Percentiles rank a stretch among this genome's conserved stretches.
These are phyloP conservation scores for Spodoptera littoralis DNA, from an alignment of 2,888 invertebrate genomes.

Conservation along the genomic window DNA sequence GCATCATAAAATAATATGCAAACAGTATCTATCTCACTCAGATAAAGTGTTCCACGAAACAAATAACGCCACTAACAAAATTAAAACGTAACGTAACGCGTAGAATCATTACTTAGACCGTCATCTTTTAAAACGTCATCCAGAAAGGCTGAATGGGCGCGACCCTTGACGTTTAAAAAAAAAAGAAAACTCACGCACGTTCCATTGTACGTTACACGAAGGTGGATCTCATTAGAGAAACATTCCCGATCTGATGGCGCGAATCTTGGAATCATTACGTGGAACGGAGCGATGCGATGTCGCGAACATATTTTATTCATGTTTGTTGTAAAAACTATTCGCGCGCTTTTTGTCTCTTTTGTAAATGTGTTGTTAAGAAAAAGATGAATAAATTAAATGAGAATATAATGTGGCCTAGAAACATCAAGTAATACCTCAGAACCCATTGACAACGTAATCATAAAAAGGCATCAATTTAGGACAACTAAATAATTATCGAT, in stretches of 20 bases:
- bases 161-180: slow-evolving; percentile 80
- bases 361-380: slow-evolving; percentile 13
- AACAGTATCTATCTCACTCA: neutral
- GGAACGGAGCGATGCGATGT: slow-evolving; percentile 71
- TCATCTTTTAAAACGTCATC: slow-evolving; percentile 82
- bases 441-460: too few relatives aligned
- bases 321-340: slow-evolving; percentile 22
- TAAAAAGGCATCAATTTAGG: too few relatives aligned
- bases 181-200: slow-evolving; percentile 83
- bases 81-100: slow-evolving; percentile 59
- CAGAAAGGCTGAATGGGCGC: slow-evolving; percentile 78
- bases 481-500: too few relatives aligned
- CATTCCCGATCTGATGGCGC: slow-evolving; percentile 84
- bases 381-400: too few relatives aligned
- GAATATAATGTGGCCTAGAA: too few relatives aligned
- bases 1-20: too few relatives aligned
- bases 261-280: slow-evolving; percentile 87
- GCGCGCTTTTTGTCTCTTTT: slow-evolving; percentile 23
- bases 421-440: too few relatives aligned
- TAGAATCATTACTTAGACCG: slow-evolving; percentile 86
- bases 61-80: slow-evolving; percentile 64
- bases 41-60: slow-evolving; percentile 27
- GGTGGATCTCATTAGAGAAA: slow-evolving; percentile 86
- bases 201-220: slow-evolving; percentile 85
- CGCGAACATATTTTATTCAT: slow-evolving; percentile 48